Conservation (phyloP, 2,888 invertebrate genomes). For the Stenolophus ochropezus region DNA sequence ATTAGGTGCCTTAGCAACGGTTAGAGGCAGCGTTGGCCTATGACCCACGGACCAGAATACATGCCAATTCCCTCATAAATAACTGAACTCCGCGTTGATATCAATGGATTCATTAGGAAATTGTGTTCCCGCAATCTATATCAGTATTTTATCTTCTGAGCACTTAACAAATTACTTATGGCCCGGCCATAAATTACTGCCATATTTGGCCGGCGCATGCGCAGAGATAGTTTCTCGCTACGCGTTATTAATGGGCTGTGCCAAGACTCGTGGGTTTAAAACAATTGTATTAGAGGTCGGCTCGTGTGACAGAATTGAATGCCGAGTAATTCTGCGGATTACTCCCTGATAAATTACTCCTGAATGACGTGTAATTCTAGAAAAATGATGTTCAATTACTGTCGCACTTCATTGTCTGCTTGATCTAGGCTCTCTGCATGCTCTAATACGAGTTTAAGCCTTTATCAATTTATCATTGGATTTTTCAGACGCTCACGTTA, state of each 20-base stretch:
- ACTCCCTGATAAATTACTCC: constrained; percentile 20
- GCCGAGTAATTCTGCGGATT: constrained; percentile 29
- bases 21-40: constrained; percentile 1
- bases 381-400: constrained; percentile 8
- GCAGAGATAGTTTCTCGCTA: constrained; percentile 37
- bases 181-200: constrained; percentile 51
- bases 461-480: background rate
- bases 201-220: constrained; percentile 47
- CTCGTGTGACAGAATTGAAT: constrained; percentile 13
- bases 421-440: background rate
- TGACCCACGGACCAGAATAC: constrained; percentile 8
- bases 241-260: constrained; percentile 24
- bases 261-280: constrained; percentile 23
- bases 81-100: constrained; percentile 38
- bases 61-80: constrained; percentile 53
- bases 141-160: constrained; percentile 53
- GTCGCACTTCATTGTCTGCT: background rate
- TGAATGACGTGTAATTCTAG: constrained; percentile 7
- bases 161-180: constrained; percentile 56
- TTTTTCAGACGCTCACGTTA: too few relatives aligned
- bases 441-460: background rate
- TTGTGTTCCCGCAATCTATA: constrained; percentile 54
- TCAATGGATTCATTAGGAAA: constrained; percentile 56
- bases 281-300: constrained; percentile 40
- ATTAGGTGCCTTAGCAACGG: constrained; percentile 28